Conservation (phyloP, 1,140 invertebrate genomes). For the Globodera ellingtonae region DNA sequence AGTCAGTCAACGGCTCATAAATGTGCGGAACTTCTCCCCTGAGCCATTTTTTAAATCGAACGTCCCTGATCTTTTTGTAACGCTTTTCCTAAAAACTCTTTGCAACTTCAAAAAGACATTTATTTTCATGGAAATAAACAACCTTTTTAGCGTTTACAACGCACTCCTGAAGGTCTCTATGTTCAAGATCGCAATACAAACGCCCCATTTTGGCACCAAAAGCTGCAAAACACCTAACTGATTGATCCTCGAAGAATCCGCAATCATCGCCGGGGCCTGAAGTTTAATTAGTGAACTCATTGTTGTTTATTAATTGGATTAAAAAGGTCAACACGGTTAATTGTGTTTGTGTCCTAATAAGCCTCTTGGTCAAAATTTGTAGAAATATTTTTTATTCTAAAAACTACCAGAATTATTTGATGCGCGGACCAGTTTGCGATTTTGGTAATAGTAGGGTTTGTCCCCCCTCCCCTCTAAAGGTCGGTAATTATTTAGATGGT, state of each 20-base stretch:
- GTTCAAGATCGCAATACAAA: conserved; percentile 59
- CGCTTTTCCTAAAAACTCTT: conserved; percentile 41
- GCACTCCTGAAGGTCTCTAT: conserved; percentile 58
- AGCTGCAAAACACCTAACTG: conserved; percentile 59
- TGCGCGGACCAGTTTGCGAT: not conserved
- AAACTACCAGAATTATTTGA: not conserved
- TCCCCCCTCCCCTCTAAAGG: too few relatives aligned
- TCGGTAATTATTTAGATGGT: too few relatives aligned
- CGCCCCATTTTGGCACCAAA: conserved; percentile 57
- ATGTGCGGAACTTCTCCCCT: conserved; percentile 44
- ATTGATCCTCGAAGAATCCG: conserved; percentile 60
- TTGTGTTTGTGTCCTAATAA: too few relatives aligned
- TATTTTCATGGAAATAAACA: conserved; percentile 9
- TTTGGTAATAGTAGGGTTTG: too few relatives aligned
- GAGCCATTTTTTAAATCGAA: conserved; percentile 56
- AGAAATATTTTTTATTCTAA: not conserved
- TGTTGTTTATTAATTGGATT: too few relatives aligned
- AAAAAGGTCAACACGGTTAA: too few relatives aligned
- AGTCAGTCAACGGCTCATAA: conserved; percentile 33
- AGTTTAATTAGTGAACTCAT: not conserved
- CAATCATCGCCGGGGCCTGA: conserved; percentile 40
- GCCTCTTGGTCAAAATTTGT: too few relatives aligned
- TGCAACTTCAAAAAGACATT: not conserved
- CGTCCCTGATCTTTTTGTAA: conserved; percentile 46
- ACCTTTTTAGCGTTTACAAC: conserved; percentile 55